Base-by-base conservation (phyloP, 2,113 vertebrate genomes). In the Marcusenius ussheri region DNA sequence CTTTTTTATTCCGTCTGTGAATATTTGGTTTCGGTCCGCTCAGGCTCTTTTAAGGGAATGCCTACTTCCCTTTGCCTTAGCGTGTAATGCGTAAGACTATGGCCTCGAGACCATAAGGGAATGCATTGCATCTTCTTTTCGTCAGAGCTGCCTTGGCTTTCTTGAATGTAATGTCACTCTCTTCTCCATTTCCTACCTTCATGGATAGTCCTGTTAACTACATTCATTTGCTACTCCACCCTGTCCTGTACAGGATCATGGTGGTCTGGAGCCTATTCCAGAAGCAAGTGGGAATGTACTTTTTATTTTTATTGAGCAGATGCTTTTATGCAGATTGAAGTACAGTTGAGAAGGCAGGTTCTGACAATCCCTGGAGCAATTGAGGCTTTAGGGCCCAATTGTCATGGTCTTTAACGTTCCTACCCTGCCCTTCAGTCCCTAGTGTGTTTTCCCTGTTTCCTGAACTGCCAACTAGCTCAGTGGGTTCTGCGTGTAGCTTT, bases 1-100 rank as follows among this genome's bases (percentile, higher is more conserved):
- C 74, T 80, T 80, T 80, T 80, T 80, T 80, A 35, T 80, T 80
- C 74, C 42, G 74, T 19, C 35, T 80, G 74, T 80, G 74, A 80
- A 80, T 80, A 80, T 80, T 80, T 80, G 35, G 74, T 39, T 42
- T 80, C 2, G 35, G 31, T 80, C 35, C 7, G 5, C 35, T 42
- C 17, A 27, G 35, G 35, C 74, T 80, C 74, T 39, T 77, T 77
- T 35, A 42, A 42, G 74, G 13, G 31, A 80, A 80, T 42, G 62
- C 62, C 62, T 70, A 4, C 62, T 4, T 31, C n/a, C 10, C 27
- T 31, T 70, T 13, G 62, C 62, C 62, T 70, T 70, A 70, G 62
- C 62, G 62, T 70, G 62, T 70, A 70, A 70, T 70, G 62, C 27
- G 9, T 70, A 13, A 27, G 62, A 27, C 62, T 70, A 70, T 31